Base-by-base conservation (phyloP, 2,888 invertebrate genomes). In the Corbicula japonica region DNA sequence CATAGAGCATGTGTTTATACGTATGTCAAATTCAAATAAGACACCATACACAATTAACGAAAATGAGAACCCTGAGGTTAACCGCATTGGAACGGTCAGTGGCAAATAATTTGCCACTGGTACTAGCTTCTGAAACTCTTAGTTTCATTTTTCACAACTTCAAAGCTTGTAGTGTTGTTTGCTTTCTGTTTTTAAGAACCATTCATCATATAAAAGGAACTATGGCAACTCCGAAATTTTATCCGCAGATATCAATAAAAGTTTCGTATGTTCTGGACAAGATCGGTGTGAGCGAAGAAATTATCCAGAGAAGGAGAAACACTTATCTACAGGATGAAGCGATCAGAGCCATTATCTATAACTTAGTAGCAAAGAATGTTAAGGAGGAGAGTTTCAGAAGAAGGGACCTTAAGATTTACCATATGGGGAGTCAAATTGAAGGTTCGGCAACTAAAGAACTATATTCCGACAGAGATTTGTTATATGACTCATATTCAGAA, bases 381-480 rank as follows among this genome's bases (percentile, higher is more conserved):
- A 18, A 6, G 21, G 4, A 18, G 46, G 4, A 5, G 21, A 5
- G 5, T 12, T 30, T 50, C 23, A n/a, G n/a, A n/a, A n/a, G n/a
- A n/a, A 50, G 18, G 5, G 10, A 18, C 21, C 18, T 6, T 4
- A 5, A 6, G 21, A 52, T 50, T 26, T 66, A 66, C 28, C 26
- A 38, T n/a, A 54, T 66, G 12, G 66, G 66, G 28, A 66, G 66
- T 21, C 34, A 35, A 21, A 54, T 48, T 8, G 66, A 66, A 26
- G 66, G 52, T 35, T 35, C 66, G 18, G 54, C 66, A 23, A 34
- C 48, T 0, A 52, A 15, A 28, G 26, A 21, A 8, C 34, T 66
- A 4, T 1, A 38, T 4, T 66, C 66, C 2, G 66, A 66, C n/a
- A 26, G 38, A 4, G 66, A 66, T 21, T 4, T 46, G 21, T 4